Evolutionary conservation across 2,113 vertebrate genomes (phyloP).

Genomic region (Aptenodytes patagonicus): DNA sequence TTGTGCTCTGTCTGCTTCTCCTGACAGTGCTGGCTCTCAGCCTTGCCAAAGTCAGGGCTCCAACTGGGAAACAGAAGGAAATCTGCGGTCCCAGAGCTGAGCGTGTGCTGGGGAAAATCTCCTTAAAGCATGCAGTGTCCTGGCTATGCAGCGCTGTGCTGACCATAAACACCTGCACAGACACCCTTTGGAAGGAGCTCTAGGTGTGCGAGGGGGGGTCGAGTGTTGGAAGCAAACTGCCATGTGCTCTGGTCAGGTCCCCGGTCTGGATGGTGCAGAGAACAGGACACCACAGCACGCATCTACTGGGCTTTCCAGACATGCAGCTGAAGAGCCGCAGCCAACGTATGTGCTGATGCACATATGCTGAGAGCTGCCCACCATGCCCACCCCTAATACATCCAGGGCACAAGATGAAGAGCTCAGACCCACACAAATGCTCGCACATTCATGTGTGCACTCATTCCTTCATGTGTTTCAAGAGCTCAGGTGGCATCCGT

Average conservation of each 20-base stretch:
- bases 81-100: neutral
- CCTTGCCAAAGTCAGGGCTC: neutral
- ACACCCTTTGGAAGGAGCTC: neutral
- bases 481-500: neutral
- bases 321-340: neutral
- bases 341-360: neutral
- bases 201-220: neutral
- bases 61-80: neutral
- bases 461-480: neutral
- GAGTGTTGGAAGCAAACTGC: neutral
- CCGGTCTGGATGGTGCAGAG: neutral
- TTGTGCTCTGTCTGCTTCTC: neutral
- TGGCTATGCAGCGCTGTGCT: neutral
- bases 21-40: neutral
- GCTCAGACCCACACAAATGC: neutral
- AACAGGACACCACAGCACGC: neutral
- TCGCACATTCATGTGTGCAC: neutral
- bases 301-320: neutral
- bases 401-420: neutral
- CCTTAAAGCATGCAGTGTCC: neutral
- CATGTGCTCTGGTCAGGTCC: neutral
- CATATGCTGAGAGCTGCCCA: neutral
- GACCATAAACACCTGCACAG: neutral
- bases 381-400: neutral
- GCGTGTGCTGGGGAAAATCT: neutral